These are phyloP conservation scores for Pristis pectinata DNA, from an alignment of 2,797 vertebrate species.

Conservation along the genomic window DNA sequence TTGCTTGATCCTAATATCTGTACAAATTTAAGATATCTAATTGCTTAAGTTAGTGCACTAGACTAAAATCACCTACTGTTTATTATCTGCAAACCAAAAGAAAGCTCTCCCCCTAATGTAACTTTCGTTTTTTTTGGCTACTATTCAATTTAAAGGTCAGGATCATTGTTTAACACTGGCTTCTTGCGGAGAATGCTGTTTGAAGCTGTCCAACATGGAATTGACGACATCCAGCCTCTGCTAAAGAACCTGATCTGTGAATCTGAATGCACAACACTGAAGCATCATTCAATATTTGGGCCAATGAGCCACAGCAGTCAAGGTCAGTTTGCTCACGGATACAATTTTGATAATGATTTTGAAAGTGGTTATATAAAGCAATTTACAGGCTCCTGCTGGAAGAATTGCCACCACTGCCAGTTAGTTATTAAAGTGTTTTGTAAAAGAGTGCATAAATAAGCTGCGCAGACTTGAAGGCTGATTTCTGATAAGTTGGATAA, in stretches of 20 bases:
- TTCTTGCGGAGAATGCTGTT: conserved; percentile 85
- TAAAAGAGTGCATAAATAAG: neutral
- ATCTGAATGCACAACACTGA: conserved; percentile 79
- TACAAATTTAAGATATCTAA: neutral
- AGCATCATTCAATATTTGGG: conserved; percentile 60
- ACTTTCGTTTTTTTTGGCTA: neutral
- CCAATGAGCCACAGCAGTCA: conserved; percentile 65
- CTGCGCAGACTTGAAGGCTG: neutral
- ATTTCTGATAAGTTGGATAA: neutral
- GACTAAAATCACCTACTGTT: neutral
- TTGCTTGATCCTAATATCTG: neutral
- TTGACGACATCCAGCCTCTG: conserved; percentile 83
- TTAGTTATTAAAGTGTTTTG: neutral
- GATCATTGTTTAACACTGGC: conserved; percentile 81
- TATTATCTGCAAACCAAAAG: neutral
- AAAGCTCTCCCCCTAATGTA: neutral
- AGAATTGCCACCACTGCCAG: neutral
- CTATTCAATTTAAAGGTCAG: conserved; percentile 62
- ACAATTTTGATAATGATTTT: neutral
- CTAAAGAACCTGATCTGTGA: conserved; percentile 86
- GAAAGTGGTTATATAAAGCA: neutral
- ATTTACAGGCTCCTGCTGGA: neutral
- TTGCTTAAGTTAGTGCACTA: neutral
- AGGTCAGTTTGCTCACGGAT: conserved; percentile 55
- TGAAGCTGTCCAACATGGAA: conserved; percentile 72